phyloP scores from a whole-genome alignment of 2,113 vertebrate species.

The Mus spicilegus region DNA sequence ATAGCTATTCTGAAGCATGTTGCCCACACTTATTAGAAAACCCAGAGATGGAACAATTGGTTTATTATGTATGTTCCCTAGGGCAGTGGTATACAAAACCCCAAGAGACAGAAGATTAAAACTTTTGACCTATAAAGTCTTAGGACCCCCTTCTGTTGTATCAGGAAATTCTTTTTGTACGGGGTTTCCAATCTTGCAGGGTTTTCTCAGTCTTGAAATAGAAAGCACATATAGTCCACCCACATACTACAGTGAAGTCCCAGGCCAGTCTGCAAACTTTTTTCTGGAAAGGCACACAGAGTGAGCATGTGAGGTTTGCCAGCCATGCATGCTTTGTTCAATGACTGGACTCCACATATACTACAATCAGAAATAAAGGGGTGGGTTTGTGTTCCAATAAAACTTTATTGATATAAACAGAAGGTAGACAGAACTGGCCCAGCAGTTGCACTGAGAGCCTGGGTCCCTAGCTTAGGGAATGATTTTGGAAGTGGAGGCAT shows the following conservation, averaged over 20 bases:
- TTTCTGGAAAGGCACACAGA: background rate
- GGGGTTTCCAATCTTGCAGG: background rate
- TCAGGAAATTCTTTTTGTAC: slow-evolving; percentile 31
- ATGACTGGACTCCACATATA: background rate
- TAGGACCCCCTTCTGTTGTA: background rate
- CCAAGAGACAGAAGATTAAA: background rate
- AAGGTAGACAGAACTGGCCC: background rate
- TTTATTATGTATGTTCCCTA: slow-evolving; percentile 44
- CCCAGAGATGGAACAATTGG: background rate
- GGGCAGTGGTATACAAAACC: background rate
- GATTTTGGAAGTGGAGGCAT: background rate
- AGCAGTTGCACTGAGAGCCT: background rate
- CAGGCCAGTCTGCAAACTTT: background rate
- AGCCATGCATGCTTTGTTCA: background rate
- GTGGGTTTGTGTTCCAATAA: background rate
- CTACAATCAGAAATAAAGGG: background rate
- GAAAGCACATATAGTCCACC: background rate
- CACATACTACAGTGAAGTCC: background rate
- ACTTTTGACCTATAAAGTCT: slow-evolving; percentile 5
- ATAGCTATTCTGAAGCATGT: background rate
- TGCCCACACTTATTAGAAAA: slow-evolving; percentile 50
- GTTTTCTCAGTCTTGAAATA: background rate
- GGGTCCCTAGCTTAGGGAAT: background rate
- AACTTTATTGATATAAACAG: slow-evolving; percentile 42
- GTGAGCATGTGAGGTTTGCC: background rate